Base-by-base conservation (phyloP, 2,113 vertebrate genomes). In the Siphamia tubifer region DNA sequence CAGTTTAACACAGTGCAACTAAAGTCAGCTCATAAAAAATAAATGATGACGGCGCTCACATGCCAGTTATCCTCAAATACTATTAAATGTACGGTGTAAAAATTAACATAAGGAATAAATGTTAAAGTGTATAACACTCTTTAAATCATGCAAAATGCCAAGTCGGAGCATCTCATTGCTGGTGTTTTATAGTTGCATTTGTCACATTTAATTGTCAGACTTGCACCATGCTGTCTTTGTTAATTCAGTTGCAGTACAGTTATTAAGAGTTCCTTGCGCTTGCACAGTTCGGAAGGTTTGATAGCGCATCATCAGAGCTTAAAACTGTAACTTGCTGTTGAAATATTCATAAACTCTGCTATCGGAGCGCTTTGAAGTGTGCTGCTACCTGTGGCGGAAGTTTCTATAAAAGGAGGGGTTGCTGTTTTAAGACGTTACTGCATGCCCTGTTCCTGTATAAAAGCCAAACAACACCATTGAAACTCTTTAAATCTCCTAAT, bases 311-410 rank as follows among this genome's bases (percentile, higher is more conserved):
- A 53, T 72, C 49, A 8, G 54, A 76, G 70, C 65, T 70, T 57
- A 74, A 68, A 55, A 42, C 27, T 57, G 56, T 65, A 82, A 56
- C 73, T 73, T 49, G 40, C 15, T 30, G 6, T 17, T 82, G 17
- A 88, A 78, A 72, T 81, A 84, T 84, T 79, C 47, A 81, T 58
- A 21, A 54, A 44, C 34, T 15, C 35, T 11, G 0, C 36, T 49
- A 49, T 73, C 39, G 4, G 12, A 60, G 45, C 1, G 74, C 76
- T 83, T 83, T 84, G 79, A 86, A 82, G 76, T 68, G 30, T 1
- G 4, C 39, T 12, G 24, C 31, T 42, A 81, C 73, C 44, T 78
- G 51, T 80, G 71, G 68, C 60, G 38, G 28, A 32, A 49, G 42
- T 15, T 43, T 56, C 30, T n/a, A 17, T 36, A 16, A 62, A 72